Base-by-base conservation (phyloP, 1,140 invertebrate species). In the Papilio polyxenes region DNA sequence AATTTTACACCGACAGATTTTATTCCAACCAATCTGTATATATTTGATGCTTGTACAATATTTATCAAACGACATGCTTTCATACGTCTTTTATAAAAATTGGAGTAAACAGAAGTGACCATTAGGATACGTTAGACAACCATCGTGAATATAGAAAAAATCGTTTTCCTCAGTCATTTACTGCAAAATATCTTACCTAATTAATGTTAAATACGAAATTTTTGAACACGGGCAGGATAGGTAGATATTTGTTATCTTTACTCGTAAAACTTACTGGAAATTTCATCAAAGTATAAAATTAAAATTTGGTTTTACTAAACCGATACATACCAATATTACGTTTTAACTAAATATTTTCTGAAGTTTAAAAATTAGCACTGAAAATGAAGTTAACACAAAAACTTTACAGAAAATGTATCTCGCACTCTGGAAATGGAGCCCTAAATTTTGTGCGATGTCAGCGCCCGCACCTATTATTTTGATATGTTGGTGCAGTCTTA, bases 401-500 rank as follows among this genome's bases (percentile, higher is more conserved):
- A 69, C 65, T 69, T 40, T 31, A 69, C 65, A 69, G 11, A 69
- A 69, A 72, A 37, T 72, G 65, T 72, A 72, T 72, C 65, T 72
- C 31, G 65, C 65, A 72, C 31, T 37, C 65, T 72, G 31, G 65
- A 72, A 72, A 72, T 72, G 65, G 31, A 72, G 31, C 11, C n/a
- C 31, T 72, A 72, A 72, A 72, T 72, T 72, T 72, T 40, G 31
- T 72, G 65, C 65, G 65, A 37, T 37, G 65, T 72, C 65, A 72
- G 65, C 65, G 65, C 65, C 65, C 65, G 65, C 65, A 37, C 31
- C 65, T 72, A 72, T 72, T 72, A 72, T 72, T 72, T 72, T 72
- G 65, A 72, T 72, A 72, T 72, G 65, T 72, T 72, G 65, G 65
- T 72, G 65, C 65, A 72, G 65, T 72, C 31, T 72, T 72, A 72